Percentiles rank a stretch among this genome's conserved stretches.
Evolutionary conservation across 2,797 vertebrate genomes (phyloP).

Genomic region (Pantherophis vulpinus): DNA sequence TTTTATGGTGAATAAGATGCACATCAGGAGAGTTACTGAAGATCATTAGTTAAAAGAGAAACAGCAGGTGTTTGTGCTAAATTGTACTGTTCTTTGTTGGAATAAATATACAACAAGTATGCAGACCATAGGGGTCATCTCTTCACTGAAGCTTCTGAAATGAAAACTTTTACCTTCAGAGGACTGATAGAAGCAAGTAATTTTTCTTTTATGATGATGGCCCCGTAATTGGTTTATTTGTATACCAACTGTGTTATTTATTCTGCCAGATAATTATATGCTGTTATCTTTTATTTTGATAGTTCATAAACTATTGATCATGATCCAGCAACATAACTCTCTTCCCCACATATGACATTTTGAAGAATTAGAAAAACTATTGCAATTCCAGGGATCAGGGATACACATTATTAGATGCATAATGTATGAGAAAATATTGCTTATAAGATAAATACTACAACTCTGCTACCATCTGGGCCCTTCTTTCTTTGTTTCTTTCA

Average conservation of each 20-base stretch:
- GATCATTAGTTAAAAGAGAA: background rate
- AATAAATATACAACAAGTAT: background rate
- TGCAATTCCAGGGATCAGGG: slow-evolving; percentile 51
- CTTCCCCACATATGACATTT: slow-evolving; percentile 36
- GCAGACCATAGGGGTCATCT: background rate
- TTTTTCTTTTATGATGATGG: background rate
- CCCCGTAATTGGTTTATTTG: background rate
- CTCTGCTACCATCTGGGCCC: slow-evolving; percentile 35
- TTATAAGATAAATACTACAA: slow-evolving; percentile 48
- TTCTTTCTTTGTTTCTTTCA: background rate
- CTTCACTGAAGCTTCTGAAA: background rate
- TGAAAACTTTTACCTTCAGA: background rate
- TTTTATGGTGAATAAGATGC: background rate
- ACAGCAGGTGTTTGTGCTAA: background rate
- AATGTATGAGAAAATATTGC: slow-evolving; percentile 44
- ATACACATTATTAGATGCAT: slow-evolving; percentile 41
- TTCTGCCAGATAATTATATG: slow-evolving; percentile 3
- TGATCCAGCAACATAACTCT: slow-evolving; percentile 36
- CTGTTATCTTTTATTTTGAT: slow-evolving; percentile 47
- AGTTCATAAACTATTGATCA: slow-evolving; percentile 43
- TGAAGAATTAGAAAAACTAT: slow-evolving; percentile 55
- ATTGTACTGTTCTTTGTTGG: background rate
- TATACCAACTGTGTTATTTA: slow-evolving; percentile 3
- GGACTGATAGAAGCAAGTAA: background rate
- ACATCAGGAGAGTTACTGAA: background rate